Base-by-base conservation (phyloP, 2,113 vertebrate species). In the Pangasianodon hypophthalmus region DNA sequence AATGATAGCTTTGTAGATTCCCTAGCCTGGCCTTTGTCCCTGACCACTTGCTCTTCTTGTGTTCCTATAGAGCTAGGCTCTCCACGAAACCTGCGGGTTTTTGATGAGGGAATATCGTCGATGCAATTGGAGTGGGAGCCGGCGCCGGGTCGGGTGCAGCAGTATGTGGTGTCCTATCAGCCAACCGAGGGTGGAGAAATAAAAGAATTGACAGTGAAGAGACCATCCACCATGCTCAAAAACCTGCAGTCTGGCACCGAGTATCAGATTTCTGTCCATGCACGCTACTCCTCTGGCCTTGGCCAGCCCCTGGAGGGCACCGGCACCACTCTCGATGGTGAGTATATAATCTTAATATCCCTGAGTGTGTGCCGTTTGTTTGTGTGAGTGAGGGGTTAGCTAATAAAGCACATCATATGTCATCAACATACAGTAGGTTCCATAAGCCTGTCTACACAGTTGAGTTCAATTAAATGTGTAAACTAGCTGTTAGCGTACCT, bases 261-360 rank as follows among this genome's bases (percentile, higher is more conserved):
- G 11, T 98, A 98, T 24, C 92, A 95, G 48, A 73, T 98, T 77
- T 95, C 95, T 6, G 96, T 97, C 92, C 96, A 94, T 0, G 97
- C 97, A 19, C 92, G 96, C 60, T 98, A 98, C 60, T 92, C 95
- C 0, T 97, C 97, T 29, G 97, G 97, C 64, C 94, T 95, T 41
- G 97, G 97, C 14, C 96, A 97, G 0, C 93, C 96, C 19, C 96
- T 98, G 89, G 92, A 95, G 81, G 97, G 97, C 87, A 95, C 94
- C 87, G 97, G 97, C 90, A 94, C 95, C 89, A 98, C 97, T 0
- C 95, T 96, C 48, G 97, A 97, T 95, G 97, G 97, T 98, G 96
- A 89, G 82, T 94, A 83, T 29, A 75, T 14, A 71, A 58, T 81
- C 21, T 79, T 80, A 24, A 32, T 41, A 54, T 73, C 18, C 14